phyloP scores from a whole-genome alignment of 2,888 invertebrate species.

The Erynnis tages region DNA sequence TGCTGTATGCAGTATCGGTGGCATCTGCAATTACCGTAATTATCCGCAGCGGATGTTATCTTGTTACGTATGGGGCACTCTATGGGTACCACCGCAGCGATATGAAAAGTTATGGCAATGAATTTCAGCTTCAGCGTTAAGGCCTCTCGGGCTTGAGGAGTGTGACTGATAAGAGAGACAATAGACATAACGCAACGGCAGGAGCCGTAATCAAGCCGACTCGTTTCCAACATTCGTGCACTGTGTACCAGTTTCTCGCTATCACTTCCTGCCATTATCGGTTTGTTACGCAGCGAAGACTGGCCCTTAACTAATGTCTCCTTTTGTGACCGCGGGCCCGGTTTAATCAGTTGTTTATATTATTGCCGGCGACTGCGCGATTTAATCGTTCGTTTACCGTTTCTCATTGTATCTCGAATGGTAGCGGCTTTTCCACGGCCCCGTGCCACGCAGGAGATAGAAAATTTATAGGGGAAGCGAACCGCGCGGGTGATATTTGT shows the following conservation, averaged over 20 bases:
- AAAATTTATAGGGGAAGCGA: conserved; percentile 52
- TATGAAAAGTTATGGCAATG: conserved; percentile 32
- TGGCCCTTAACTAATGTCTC: conserved; percentile 74
- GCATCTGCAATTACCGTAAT: conserved; percentile 21
- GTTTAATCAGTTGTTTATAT: conserved; percentile 79
- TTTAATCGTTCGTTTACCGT: conserved; percentile 76
- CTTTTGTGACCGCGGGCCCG: conserved; percentile 72
- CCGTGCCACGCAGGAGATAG: conserved; percentile 44
- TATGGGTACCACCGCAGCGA: conserved; percentile 15
- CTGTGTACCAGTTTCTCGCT: conserved; percentile 62
- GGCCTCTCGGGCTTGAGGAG: conserved; percentile 37
- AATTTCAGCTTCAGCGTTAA: conserved; percentile 34
- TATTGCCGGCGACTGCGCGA: conserved; percentile 70
- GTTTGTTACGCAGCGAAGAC: conserved; percentile 58
- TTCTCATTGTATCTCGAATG: conserved; percentile 66
- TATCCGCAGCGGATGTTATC: conserved; percentile 17
- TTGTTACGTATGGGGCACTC: conserved; percentile 19
- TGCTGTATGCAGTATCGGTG: conserved; percentile 8
- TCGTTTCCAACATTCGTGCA: conserved; percentile 48
- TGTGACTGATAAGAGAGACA: conserved; percentile 47
- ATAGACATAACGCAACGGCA: conserved; percentile 40
- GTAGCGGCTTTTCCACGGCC: conserved; percentile 48
- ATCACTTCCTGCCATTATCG: conserved; percentile 74
- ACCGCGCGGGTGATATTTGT: conserved; percentile 60
- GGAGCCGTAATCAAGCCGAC: conserved; percentile 46